phyloP scores from a whole-genome alignment of 2,888 invertebrate genomes.

The Pristionchus exspectatus region DNA sequence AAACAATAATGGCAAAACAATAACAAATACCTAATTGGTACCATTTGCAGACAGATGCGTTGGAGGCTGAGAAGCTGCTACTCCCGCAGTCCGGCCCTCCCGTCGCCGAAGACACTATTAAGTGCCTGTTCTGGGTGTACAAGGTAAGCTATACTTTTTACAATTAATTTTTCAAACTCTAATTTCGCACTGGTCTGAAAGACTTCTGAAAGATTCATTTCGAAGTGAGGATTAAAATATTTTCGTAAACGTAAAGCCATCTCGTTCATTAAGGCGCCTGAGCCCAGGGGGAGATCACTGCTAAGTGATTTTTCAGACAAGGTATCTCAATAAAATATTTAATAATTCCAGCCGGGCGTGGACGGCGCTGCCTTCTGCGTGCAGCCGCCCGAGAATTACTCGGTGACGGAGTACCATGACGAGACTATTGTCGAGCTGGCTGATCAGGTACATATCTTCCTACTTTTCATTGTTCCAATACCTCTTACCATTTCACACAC shows the following conservation, averaged over 20 bases:
- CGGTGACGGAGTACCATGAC: not conserved
- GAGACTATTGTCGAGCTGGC: not conserved
- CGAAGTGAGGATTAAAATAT: too few species aligned
- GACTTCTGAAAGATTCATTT: too few species aligned
- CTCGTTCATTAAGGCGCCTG: too few species aligned
- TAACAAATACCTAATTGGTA: too few species aligned
- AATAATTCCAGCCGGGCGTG: not conserved
- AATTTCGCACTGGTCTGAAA: too few species aligned
- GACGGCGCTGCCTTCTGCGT: not conserved
- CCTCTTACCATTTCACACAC: not conserved
- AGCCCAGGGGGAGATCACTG: too few species aligned
- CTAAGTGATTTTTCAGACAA: too few species aligned
- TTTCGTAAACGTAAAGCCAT: too few species aligned
- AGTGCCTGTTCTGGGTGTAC: conserved; percentile 1
- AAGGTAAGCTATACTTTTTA: not conserved
- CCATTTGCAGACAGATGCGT: not conserved
- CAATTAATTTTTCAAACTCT: too few species aligned
- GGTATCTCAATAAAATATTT: too few species aligned
- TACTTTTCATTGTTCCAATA: too few species aligned
- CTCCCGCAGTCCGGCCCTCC: not conserved
- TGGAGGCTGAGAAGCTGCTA: not conserved
- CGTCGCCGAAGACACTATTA: not conserved
- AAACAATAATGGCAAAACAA: too few species aligned
- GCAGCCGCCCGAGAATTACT: not conserved
- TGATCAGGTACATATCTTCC: not conserved